Conservation (phyloP, 2,888 invertebrate genomes). For the Rhaphigaster nebulosa region DNA sequence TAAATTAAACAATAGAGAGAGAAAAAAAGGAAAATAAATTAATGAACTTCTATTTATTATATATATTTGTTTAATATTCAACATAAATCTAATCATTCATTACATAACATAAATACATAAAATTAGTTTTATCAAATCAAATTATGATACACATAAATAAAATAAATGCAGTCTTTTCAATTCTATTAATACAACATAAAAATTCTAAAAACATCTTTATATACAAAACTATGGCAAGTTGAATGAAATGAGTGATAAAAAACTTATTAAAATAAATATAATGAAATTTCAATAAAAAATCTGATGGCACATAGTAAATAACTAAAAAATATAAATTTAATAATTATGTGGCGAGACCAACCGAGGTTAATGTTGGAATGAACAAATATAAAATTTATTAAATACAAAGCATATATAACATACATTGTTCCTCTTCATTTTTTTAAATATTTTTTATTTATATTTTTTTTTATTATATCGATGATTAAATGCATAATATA, state of each 20-base stretch:
- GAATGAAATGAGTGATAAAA: not conserved
- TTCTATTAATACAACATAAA: constrained; percentile 45
- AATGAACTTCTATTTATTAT: not conserved
- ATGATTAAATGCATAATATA: constrained; percentile 49
- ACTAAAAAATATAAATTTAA: constrained; percentile 11
- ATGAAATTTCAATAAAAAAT: constrained; percentile 15
- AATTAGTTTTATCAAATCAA: constrained; percentile 32
- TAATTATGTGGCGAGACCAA: constrained; percentile 20
- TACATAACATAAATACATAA: constrained; percentile 49
- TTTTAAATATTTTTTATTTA: not conserved
- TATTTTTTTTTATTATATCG: not conserved
- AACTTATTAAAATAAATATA: not conserved
- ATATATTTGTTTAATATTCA: constrained; percentile 41
- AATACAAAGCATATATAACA: constrained; percentile 29
- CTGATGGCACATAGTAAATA: constrained; percentile 29
- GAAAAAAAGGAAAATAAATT: not conserved
- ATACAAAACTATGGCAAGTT: constrained; percentile 40
- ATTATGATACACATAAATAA: constrained; percentile 45
- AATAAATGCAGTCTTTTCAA: constrained; percentile 49
- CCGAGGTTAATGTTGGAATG: constrained; percentile 15
- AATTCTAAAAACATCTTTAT: constrained; percentile 1
- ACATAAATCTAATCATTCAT: constrained; percentile 42
- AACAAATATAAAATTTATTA: constrained; percentile 43
- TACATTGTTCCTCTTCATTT: not conserved
- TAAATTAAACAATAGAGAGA: no score